A percentile compares a stretch with the other conserved stretches of the same genome.
Evolutionary conservation across 92 coral and sea anemone genomes (phyloP).

Genomic region (Porites cylindrica): DNA sequence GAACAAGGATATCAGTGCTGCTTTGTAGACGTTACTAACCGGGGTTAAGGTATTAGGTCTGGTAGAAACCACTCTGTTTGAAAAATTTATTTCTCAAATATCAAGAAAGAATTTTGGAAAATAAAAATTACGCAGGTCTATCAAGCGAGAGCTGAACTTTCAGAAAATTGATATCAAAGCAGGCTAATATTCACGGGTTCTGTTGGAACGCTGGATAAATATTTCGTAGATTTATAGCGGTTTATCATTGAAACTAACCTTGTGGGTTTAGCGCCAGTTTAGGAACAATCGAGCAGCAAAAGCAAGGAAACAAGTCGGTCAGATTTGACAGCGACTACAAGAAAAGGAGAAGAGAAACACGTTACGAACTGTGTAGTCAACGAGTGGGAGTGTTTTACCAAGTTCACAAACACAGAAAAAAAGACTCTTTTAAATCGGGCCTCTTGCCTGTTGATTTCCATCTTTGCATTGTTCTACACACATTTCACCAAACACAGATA

Average conservation of each 20-base stretch:
- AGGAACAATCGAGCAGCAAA: neutral
- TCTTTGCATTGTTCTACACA: slow-evolving; percentile 27
- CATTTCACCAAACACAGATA: slow-evolving; percentile 38
- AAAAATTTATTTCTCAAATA: too few relatives aligned
- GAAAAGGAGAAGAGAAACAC: neutral
- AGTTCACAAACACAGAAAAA: neutral
- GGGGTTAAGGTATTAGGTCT: too few relatives aligned
- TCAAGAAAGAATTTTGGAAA: too few relatives aligned
- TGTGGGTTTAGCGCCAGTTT: neutral
- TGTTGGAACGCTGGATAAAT: neutral
- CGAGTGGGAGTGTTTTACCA: neutral
- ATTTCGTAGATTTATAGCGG: too few relatives aligned
- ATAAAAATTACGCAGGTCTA: too few relatives aligned
- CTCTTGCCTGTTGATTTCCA: slow-evolving; percentile 15
- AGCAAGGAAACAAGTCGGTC: neutral
- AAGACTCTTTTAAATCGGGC: neutral
- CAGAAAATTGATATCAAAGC: too few relatives aligned
- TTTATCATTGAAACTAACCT: neutral
- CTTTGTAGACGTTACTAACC: too few relatives aligned
- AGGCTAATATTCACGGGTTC: too few relatives aligned
- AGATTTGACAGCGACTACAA: neutral
- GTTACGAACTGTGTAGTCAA: neutral
- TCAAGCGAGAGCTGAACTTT: too few relatives aligned
- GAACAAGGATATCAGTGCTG: too few relatives aligned
- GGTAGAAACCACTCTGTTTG: too few relatives aligned